Conservation (phyloP, 2,888 invertebrate genomes). For the Cryptophagus acutangulus region DNA sequence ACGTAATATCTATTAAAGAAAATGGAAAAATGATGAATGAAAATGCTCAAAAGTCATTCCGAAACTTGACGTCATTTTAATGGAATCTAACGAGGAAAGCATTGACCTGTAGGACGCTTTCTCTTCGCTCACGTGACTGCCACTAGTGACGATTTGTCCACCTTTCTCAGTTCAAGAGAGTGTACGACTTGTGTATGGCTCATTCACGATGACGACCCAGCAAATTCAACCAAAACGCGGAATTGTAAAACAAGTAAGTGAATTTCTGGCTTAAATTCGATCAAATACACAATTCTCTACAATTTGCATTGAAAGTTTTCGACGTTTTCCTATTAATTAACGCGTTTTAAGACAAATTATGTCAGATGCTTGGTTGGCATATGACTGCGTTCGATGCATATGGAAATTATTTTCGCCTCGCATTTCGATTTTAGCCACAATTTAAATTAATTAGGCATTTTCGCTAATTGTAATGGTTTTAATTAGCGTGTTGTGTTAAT, state of each 20-base stretch:
- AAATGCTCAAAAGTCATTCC: too few relatives aligned
- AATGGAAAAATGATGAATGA: too few relatives aligned
- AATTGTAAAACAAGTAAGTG: constrained; percentile 59
- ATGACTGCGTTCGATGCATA: constrained; percentile 15
- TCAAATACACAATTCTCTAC: background rate
- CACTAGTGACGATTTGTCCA: constrained; percentile 12
- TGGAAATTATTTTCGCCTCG: constrained; percentile 17
- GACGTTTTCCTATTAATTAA: constrained; percentile 19
- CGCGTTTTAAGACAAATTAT: background rate
- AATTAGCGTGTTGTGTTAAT: too few relatives aligned
- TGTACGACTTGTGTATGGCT: constrained; percentile 27
- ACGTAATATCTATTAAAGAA: too few relatives aligned
- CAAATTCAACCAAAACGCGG: constrained; percentile 52
- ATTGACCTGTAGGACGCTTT: too few relatives aligned
- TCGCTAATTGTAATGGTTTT: too few relatives aligned
- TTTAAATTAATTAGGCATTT: too few relatives aligned
- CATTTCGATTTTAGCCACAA: too few relatives aligned
- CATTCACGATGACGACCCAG: constrained; percentile 54
- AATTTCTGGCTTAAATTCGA: background rate
- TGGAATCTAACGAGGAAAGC: too few relatives aligned
- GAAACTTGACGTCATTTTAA: too few relatives aligned
- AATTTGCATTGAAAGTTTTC: background rate
- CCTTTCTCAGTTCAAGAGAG: constrained; percentile 1
- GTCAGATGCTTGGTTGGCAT: constrained; percentile 41
- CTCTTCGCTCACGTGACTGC: constrained; percentile 17